Percentiles rank a stretch among this genome's conserved stretches.
Conservation (phyloP, 1,140 invertebrate species). For the Drosophila nannoptera region DNA sequence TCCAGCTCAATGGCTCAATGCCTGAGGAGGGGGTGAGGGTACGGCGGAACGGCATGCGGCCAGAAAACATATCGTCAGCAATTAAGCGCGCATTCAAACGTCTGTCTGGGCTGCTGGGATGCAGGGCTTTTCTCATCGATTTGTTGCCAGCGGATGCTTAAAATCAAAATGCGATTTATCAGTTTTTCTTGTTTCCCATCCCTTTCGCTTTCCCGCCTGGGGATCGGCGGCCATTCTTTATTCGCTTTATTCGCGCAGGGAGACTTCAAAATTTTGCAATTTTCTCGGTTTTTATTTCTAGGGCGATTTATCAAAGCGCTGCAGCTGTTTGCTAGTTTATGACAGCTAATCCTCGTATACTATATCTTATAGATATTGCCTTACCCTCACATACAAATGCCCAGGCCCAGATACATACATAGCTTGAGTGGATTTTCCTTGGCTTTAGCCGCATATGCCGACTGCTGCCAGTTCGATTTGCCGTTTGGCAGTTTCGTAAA, state of each 20-base stretch:
- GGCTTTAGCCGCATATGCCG: slow-evolving; percentile 33
- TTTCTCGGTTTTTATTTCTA: slow-evolving; percentile 37
- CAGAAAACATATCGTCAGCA: slow-evolving; percentile 68
- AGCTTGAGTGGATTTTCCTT: slow-evolving; percentile 33
- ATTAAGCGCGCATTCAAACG: slow-evolving; percentile 71
- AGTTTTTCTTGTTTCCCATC: slow-evolving; percentile 26
- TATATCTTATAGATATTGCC: slow-evolving; percentile 61
- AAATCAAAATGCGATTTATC: slow-evolving; percentile 61
- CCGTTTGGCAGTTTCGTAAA: slow-evolving; percentile 66
- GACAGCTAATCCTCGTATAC: slow-evolving; percentile 49
- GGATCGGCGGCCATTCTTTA: neutral
- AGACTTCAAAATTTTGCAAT: slow-evolving; percentile 27
- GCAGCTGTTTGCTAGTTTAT: slow-evolving; percentile 68
- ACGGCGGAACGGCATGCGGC: neutral
- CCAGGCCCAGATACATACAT: slow-evolving; percentile 10
- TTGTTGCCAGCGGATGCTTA: slow-evolving; percentile 20
- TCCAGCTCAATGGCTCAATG: slow-evolving; percentile 49
- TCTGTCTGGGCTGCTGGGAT: slow-evolving; percentile 51
- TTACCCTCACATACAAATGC: slow-evolving; percentile 21
- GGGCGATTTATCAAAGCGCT: slow-evolving; percentile 60
- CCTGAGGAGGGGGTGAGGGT: slow-evolving; percentile 1
- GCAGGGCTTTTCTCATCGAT: slow-evolving; percentile 21
- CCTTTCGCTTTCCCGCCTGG: neutral
- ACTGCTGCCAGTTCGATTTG: slow-evolving; percentile 58
- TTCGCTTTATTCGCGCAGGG: neutral